Percentiles rank a stretch among this genome's conserved stretches.
These are phyloP conservation scores for Cyprinella venusta DNA, from an alignment of 2,797 vertebrate species.

Conservation along the genomic window DNA sequence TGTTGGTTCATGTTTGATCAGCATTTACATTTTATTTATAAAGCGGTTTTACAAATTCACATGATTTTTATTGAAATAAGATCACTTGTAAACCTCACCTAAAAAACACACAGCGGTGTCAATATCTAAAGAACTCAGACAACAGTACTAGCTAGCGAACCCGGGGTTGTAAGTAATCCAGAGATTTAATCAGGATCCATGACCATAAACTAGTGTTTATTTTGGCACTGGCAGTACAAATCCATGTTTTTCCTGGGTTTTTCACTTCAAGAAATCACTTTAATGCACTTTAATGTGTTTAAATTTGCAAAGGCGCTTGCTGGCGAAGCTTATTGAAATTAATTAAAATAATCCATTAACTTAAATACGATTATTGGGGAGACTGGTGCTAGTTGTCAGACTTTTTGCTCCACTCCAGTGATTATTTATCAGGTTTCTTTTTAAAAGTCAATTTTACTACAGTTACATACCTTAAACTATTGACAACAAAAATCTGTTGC, in stretches of 20 bases:
- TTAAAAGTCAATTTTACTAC: not conserved
- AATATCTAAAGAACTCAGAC: not conserved
- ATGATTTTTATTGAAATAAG: not conserved
- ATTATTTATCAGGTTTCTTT: not conserved
- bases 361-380: not conserved
- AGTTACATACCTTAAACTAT: not conserved
- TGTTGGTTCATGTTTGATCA: not conserved
- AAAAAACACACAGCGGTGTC: not conserved
- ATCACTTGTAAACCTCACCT: not conserved
- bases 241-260: slow-evolving; percentile 53
- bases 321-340: not conserved
- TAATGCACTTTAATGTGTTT: not conserved
- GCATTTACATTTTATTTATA: not conserved
- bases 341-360: not conserved
- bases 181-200: slow-evolving; percentile 70
- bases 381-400: not conserved
- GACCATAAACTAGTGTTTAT: slow-evolving; percentile 63
- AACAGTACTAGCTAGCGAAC: not conserved
- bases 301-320: not conserved
- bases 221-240: slow-evolving; percentile 46
- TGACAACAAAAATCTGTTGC: not conserved
- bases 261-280: slow-evolving; percentile 1
- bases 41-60: not conserved
- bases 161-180: slow-evolving; percentile 67
- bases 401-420: not conserved